Conservation (phyloP, 2,888 invertebrate genomes). For the Acholoe squamosa region DNA sequence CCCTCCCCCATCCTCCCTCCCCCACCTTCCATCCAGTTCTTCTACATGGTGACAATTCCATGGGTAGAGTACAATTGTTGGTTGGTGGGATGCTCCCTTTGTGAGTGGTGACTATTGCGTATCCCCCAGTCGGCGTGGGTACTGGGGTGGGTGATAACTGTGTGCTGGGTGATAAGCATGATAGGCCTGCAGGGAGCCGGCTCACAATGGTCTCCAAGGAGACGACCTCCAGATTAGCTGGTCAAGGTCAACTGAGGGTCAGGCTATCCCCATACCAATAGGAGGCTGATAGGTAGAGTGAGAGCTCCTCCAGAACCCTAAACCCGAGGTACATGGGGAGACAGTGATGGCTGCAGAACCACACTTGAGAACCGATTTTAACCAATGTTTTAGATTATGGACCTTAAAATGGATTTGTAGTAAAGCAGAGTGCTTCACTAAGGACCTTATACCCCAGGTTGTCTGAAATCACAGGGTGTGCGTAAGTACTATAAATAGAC, state of each 20-base stretch:
- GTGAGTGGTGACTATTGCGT: constrained; percentile 1
- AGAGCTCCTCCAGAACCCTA: too few species aligned
- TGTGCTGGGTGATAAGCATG: background rate
- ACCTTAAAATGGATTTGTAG: too few species aligned
- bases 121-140: constrained; percentile 26
- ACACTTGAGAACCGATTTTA: too few species aligned
- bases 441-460: too few species aligned
- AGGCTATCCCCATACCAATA: constrained; percentile 16
- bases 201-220: constrained; percentile 48
- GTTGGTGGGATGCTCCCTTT: background rate
- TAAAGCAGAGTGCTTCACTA: too few species aligned
- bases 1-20: too few species aligned
- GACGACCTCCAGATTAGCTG: constrained; percentile 27
- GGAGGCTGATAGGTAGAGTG: background rate
- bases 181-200: background rate
- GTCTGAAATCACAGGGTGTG: too few species aligned
- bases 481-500: too few species aligned
- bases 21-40: background rate
- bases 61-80: background rate
- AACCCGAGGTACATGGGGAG: background rate
- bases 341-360: too few species aligned
- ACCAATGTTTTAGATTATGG: too few species aligned
- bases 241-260: constrained; percentile 48
- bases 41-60: background rate
- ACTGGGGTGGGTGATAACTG: constrained; percentile 47